phyloP scores from a whole-genome alignment of 2,797 vertebrate species.

The Myotis daubentonii region DNA sequence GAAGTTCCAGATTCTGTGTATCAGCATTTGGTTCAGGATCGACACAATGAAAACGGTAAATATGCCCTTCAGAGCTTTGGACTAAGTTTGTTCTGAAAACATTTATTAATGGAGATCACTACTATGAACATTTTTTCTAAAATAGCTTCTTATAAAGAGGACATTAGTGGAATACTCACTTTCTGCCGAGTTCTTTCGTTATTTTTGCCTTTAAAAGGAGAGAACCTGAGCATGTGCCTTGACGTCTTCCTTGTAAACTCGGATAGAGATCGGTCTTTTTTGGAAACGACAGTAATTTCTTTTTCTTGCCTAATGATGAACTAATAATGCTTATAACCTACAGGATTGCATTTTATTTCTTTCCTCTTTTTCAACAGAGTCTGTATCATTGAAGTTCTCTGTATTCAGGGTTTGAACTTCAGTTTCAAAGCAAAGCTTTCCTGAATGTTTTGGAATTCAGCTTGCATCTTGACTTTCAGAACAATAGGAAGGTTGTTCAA shows the following conservation, averaged over 20 bases:
- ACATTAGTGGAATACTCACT: background rate
- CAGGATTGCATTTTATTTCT: background rate
- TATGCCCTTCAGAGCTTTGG: slow-evolving; percentile 34
- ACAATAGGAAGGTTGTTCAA: background rate
- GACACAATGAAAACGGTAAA: slow-evolving; percentile 99
- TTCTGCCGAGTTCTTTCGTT: background rate
- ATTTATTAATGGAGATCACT: background rate
- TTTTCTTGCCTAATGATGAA: background rate
- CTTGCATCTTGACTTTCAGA: background rate
- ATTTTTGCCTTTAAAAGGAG: background rate
- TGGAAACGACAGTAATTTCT: background rate
- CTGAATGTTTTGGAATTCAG: background rate
- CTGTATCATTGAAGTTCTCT: background rate
- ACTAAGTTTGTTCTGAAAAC: background rate
- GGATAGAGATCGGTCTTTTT: background rate
- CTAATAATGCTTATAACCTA: background rate
- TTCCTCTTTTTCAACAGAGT: background rate
- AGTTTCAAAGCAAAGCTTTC: slow-evolving; percentile 18
- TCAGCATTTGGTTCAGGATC: slow-evolving; percentile 99
- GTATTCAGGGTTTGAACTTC: background rate
- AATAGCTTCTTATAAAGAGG: background rate
- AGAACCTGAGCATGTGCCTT: background rate
- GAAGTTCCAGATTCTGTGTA: slow-evolving; percentile 99
- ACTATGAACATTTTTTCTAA: background rate
- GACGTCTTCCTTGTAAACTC: background rate